These are phyloP conservation scores for Microcebus murinus DNA, from an alignment of 2,113 vertebrate genomes.

Conservation along the genomic window DNA sequence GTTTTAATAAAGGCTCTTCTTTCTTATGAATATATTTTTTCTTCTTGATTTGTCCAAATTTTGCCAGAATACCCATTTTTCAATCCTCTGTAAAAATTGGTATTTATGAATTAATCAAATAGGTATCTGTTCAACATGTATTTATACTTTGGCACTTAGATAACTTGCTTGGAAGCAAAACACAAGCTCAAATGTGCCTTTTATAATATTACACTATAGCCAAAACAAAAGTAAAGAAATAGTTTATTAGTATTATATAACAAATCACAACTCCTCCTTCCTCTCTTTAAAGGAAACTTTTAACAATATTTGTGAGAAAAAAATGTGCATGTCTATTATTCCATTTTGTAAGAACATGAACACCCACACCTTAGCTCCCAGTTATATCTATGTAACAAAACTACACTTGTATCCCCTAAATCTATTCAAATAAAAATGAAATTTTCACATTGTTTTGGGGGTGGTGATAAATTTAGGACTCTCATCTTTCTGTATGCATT, in stretches of 20 bases:
- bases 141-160: background rate
- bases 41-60: background rate
- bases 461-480: no score
- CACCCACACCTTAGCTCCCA: no score
- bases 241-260: background rate
- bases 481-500: no score
- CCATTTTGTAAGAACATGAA: no score
- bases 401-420: no score
- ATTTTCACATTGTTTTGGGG: no score
- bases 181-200: background rate
- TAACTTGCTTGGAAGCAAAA: background rate
- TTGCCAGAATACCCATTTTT: background rate
- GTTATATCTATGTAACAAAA: no score
- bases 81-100: background rate
- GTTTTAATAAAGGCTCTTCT: background rate
- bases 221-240: constrained; percentile 21
- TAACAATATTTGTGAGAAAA: background rate
- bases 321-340: background rate
- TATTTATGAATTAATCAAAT: constrained; percentile 41
- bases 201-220: background rate
- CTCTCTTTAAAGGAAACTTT: background rate
- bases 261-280: background rate
- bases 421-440: no score
- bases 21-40: background rate
- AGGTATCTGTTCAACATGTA: background rate